Conservation (phyloP, 2,888 invertebrate genomes). For the Catocala fraxini region DNA sequence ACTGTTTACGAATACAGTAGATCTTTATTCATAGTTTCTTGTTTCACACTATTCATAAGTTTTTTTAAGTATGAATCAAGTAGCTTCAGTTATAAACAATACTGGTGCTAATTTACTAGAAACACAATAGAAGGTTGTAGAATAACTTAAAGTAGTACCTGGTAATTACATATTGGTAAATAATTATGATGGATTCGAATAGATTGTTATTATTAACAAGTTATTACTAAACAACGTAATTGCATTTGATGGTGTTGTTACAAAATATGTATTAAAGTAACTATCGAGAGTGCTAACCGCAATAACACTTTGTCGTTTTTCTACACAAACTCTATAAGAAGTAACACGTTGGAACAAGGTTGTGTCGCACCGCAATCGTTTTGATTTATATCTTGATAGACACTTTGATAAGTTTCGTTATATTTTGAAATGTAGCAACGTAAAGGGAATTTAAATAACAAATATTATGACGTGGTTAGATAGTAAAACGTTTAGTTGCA, state of each 20-base stretch:
- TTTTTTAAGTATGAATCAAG: slow-evolving; percentile 3
- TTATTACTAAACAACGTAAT: slow-evolving; percentile 28
- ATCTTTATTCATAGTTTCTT: slow-evolving; percentile 4
- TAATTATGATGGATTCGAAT: slow-evolving; percentile 26
- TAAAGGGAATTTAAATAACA: neutral
- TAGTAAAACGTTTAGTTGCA: too few relatives aligned
- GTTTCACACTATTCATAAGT: slow-evolving; percentile 12
- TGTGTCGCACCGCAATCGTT: slow-evolving; percentile 17
- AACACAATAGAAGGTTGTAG: slow-evolving; percentile 3
- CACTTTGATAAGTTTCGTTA: slow-evolving; percentile 15
- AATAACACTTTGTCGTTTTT: slow-evolving; percentile 27
- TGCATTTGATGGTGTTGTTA: slow-evolving; percentile 23
- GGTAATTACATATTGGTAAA: slow-evolving; percentile 20
- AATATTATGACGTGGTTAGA: neutral
- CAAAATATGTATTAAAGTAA: slow-evolving; percentile 29
- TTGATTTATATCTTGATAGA: slow-evolving; percentile 33
- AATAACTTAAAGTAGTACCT: neutral
- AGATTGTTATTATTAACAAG: slow-evolving; percentile 24
- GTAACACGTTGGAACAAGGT: slow-evolving; percentile 25
- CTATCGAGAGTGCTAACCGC: slow-evolving; percentile 30
- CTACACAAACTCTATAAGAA: slow-evolving; percentile 33
- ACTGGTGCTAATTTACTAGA: slow-evolving; percentile 2
- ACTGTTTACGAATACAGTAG: slow-evolving; percentile 4
- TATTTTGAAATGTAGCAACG: slow-evolving; percentile 9
- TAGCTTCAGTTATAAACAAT: slow-evolving; percentile 1